Percentiles rank a stretch among this genome's conserved stretches.
These are phyloP conservation scores for Actias luna DNA, from an alignment of 2,888 invertebrate species.

Conservation along the genomic window DNA sequence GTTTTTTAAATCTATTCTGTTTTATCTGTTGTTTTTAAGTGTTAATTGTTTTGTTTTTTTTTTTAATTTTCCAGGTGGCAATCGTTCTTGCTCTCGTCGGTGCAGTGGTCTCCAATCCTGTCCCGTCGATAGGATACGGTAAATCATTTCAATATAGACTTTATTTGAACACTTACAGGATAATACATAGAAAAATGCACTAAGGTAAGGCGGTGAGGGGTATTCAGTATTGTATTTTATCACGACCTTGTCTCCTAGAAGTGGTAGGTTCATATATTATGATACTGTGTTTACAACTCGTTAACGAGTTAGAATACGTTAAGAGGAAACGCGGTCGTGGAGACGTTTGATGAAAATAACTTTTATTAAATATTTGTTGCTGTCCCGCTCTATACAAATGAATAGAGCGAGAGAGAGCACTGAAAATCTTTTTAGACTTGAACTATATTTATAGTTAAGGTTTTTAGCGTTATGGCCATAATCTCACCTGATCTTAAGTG, in stretches of 20 bases:
- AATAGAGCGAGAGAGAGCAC: too few relatives aligned
- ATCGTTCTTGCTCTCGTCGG: constrained; percentile 64
- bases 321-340: too few relatives aligned
- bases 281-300: not conserved
- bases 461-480: too few relatives aligned
- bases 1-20: not conserved
- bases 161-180: constrained; percentile 41
- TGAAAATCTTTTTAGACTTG: too few relatives aligned
- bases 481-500: too few relatives aligned
- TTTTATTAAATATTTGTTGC: too few relatives aligned
- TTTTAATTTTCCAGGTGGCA: constrained; percentile 52
- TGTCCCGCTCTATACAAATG: too few relatives aligned
- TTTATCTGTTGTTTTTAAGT: not conserved
- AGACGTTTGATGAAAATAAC: too few relatives aligned
- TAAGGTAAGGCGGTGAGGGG: constrained; percentile 33
- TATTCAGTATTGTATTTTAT: constrained; percentile 3
- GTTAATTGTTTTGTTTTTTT: not conserved
- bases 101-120: constrained; percentile 54
- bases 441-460: too few relatives aligned
- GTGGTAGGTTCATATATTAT: not conserved
- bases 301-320: too few relatives aligned
- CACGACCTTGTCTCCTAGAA: not conserved
- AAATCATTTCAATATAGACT: constrained; percentile 38
- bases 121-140: constrained; percentile 44
- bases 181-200: constrained; percentile 33